These are phyloP conservation scores for Stegostoma tigrinum DNA, from an alignment of 2,113 vertebrate genomes.

Conservation along the genomic window DNA sequence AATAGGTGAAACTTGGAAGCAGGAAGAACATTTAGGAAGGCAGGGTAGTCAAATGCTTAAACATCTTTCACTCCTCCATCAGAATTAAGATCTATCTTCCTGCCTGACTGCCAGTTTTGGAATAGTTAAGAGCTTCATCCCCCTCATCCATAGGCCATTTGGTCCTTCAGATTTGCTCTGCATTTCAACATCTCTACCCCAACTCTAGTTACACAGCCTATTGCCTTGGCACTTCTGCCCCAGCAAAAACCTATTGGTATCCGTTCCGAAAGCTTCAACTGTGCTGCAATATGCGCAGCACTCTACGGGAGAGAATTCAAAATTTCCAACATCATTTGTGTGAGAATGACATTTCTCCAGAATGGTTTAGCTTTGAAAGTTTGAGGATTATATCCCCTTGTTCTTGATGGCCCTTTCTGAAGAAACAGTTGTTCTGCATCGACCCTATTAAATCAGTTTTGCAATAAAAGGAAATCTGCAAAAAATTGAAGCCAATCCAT, in stretches of 20 bases:
- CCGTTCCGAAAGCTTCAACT: background rate
- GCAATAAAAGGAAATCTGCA: background rate
- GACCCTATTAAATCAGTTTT: background rate
- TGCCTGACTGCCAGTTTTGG: too few species aligned
- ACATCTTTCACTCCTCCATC: too few species aligned
- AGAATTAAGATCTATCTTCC: too few species aligned
- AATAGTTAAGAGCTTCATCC: too few species aligned
- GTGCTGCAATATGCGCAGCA: background rate
- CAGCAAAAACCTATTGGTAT: background rate
- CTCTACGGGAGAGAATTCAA: background rate
- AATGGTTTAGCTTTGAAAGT: too few species aligned
- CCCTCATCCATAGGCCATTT: too few species aligned
- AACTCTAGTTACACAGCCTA: too few species aligned
- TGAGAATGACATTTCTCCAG: background rate
- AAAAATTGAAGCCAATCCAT: slow-evolving; percentile 11
- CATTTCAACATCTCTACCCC: too few species aligned
- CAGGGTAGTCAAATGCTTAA: too few species aligned
- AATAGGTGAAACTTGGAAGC: too few species aligned
- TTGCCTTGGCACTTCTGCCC: background rate
- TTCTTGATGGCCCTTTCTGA: background rate
- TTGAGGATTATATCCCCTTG: background rate
- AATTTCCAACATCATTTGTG: background rate
- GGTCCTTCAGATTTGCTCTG: too few species aligned
- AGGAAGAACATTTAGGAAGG: too few species aligned
- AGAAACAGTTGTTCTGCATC: background rate